Base-by-base conservation (phyloP, 2,797 vertebrate species). In the Sebastes baramenuke region DNA sequence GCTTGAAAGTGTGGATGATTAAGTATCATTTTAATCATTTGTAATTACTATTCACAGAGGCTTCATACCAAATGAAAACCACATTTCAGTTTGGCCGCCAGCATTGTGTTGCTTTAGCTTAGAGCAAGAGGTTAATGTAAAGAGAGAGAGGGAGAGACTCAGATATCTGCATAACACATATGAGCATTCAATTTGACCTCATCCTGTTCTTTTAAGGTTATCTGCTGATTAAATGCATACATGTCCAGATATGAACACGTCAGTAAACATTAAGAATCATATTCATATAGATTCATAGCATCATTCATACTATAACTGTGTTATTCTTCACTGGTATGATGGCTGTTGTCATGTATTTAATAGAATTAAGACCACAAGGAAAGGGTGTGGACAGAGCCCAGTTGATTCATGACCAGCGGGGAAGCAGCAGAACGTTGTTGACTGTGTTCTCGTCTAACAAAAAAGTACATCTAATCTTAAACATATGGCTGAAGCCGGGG, bases 401-500 rank as follows among this genome's bases (percentile, higher is more conserved):
- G 86, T 88, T 93, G 89, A 94, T 93, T 94, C 87, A 92, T 72
- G 80, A 89, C 73, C 90, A 87, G 90, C 72, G 30, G 88, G 91
- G 75, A 91, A 82, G 85, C 85, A 89, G 83, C 84, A 80, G 55
- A 77, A 87, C 85, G 72, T 81, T 93, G 89, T 92, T 94, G 92
- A 92, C 87, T 92, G 86, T 90, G 89, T 91, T 93, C 92, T 87
- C 70, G 10, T 90, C 89, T 82, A 77, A 92, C 85, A 91, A 84
- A 91, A 90, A 88, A 94, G 92, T 89, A 92, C 91, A 94, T 91
- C 93, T 95, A 95, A 95, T 95, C 88, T 89, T 88, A 92, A 95
- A 95, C 94, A 95, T 88, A 91, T 95, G 94, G 89, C 84, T 54
- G 79, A 72, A 81, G 79, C 67, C 24, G 38, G 72, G 77, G 89